Evolutionary conservation across 2,797 vertebrate species (phyloP).

Genomic region (Acrocephalus scirpaceus): DNA sequence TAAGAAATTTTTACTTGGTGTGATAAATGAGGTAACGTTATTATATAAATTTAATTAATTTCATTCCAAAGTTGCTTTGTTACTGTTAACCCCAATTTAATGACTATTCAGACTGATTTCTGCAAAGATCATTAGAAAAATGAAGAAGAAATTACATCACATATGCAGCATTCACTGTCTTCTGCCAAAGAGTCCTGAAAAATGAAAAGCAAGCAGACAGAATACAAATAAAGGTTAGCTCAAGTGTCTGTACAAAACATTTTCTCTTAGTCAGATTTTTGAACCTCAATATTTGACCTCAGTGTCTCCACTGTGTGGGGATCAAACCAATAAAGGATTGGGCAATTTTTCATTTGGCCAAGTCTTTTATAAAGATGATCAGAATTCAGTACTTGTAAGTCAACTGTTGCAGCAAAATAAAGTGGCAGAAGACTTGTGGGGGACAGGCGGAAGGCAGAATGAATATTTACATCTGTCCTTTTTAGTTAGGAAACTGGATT

Average conservation of each 20-base stretch:
- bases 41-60: neutral
- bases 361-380: neutral
- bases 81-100: neutral
- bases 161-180: neutral
- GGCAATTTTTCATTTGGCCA: neutral
- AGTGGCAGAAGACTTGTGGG: neutral
- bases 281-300: neutral
- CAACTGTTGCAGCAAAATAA: neutral
- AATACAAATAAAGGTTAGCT: neutral
- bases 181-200: neutral
- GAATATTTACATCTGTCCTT: neutral
- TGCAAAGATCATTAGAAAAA: neutral
- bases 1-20: neutral
- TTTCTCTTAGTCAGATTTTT: neutral
- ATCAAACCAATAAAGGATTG: neutral
- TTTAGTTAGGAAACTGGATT: neutral
- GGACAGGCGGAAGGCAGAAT: neutral
- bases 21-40: neutral
- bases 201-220: neutral
- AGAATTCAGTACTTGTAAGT: neutral
- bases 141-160: neutral
- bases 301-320: rapidly evolving
- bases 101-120: neutral
- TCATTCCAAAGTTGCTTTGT: neutral
- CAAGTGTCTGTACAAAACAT: neutral